Evolutionary conservation across 1,140 invertebrate species (phyloP).

Genomic region (Caenorhabditis latens): DNA sequence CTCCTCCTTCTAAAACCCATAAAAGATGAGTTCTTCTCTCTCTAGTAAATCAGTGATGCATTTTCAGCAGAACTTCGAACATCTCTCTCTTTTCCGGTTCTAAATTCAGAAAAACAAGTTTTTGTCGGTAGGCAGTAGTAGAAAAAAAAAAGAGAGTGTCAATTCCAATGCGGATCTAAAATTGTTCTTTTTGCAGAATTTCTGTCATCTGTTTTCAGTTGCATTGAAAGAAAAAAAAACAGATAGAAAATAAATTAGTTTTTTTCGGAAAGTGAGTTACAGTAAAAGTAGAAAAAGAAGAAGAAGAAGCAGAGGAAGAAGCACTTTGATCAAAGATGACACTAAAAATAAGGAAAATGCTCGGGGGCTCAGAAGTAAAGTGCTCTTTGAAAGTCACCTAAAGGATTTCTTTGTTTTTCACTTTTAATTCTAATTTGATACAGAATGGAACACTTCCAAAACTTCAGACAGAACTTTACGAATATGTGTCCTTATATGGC

Average conservation of each 20-base stretch:
- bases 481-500: neutral
- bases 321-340: neutral
- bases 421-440: neutral
- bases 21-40: neutral
- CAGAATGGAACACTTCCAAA: neutral
- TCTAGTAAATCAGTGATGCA: neutral
- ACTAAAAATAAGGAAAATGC: neutral
- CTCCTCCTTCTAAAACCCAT: neutral
- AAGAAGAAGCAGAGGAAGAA: too few relatives aligned
- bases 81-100: neutral
- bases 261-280: too few relatives aligned
- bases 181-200: neutral
- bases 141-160: constrained; percentile 8
- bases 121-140: neutral
- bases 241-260: neutral
- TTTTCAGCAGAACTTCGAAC: constrained; percentile 3
- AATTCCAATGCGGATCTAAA: constrained; percentile 6
- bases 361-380: neutral
- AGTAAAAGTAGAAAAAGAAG: too few relatives aligned
- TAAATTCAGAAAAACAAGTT: constrained; percentile 7
- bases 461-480: neutral
- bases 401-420: neutral
- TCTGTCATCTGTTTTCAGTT: neutral
- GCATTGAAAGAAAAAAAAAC: neutral
- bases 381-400: neutral